Percentiles rank a stretch among this genome's conserved stretches.
phyloP scores from a whole-genome alignment of 2,113 vertebrate species.

The Odontesthes bonariensis region DNA sequence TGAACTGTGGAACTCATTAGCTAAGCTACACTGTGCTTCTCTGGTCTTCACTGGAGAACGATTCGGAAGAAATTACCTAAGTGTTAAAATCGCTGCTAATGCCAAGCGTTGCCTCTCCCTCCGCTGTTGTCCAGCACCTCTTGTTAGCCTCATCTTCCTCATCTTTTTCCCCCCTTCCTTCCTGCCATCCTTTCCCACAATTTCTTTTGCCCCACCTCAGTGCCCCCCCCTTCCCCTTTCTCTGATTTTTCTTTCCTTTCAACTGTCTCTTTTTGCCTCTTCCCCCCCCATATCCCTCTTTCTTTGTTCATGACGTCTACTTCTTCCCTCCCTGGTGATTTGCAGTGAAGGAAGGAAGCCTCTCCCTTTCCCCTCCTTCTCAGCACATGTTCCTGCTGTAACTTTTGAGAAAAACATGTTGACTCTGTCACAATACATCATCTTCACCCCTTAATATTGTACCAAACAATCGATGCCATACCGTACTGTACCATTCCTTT shows the following conservation, averaged over 20 bases:
- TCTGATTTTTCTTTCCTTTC: neutral
- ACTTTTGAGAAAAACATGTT: conserved; percentile 19
- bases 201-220: conserved; percentile 1
- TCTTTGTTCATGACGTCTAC: conserved; percentile 46
- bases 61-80: conserved; percentile 68
- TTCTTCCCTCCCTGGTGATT: conserved; percentile 62
- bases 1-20: conserved; percentile 26
- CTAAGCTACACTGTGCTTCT: conserved; percentile 18
- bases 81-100: conserved; percentile 60
- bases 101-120: conserved; percentile 25
- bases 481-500: neutral
- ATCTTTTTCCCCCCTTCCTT: conserved; percentile 5
- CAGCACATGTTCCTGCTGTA: conserved; percentile 67
- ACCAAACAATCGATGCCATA: neutral
- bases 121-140: conserved; percentile 28
- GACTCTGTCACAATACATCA: conserved; percentile 27
- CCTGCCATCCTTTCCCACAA: conserved; percentile 12
- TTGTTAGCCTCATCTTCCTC: conserved; percentile 25
- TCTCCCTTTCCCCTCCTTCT: conserved; percentile 74
- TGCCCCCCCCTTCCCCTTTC: conserved; percentile 1
- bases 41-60: conserved; percentile 30
- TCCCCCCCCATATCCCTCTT: conserved; percentile 40
- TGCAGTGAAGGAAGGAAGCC: conserved; percentile 77
- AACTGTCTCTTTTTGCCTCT: conserved; percentile 19
- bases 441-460: conserved; percentile 6